A percentile compares a stretch with the other conserved stretches of the same genome.
These are phyloP conservation scores for Drosophila repletoides DNA, from an alignment of 1,140 invertebrate species.

Conservation along the genomic window DNA sequence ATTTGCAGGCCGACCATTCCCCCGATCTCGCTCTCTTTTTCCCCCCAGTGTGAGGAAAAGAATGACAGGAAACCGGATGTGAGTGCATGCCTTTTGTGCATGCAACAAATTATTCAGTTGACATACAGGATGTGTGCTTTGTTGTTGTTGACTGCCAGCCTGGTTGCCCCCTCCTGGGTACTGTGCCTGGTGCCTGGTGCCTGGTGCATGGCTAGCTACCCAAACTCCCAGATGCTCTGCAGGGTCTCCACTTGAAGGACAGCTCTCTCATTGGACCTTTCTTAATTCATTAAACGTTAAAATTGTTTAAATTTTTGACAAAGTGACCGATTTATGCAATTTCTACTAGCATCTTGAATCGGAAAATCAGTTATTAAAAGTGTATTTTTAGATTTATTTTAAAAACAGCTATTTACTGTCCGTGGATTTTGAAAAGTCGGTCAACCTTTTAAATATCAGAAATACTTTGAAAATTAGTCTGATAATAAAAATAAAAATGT, in stretches of 20 bases:
- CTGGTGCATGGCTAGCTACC: slow-evolving; percentile 31
- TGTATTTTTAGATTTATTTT: too few relatives aligned
- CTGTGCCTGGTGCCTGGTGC: slow-evolving; percentile 21
- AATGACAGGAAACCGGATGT: slow-evolving; percentile 81
- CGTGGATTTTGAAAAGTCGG: too few relatives aligned
- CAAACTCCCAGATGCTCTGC: too few relatives aligned
- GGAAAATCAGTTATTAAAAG: too few relatives aligned
- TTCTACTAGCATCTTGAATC: too few relatives aligned
- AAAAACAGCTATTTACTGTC: too few relatives aligned
- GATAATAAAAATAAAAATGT: too few relatives aligned
- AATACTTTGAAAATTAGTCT: too few relatives aligned
- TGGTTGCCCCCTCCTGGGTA: slow-evolving; percentile 8
- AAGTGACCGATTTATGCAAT: background rate
- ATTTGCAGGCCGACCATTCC: slow-evolving; percentile 49
- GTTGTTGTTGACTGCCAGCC: slow-evolving; percentile 52
- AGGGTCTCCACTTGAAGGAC: slow-evolving; percentile 9
- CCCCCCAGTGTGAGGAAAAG: slow-evolving; percentile 53
- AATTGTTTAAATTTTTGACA: slow-evolving; percentile 10
- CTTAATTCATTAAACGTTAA: slow-evolving; percentile 49
- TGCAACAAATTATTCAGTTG: slow-evolving; percentile 80
- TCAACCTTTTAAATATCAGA: too few relatives aligned
- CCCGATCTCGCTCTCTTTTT: background rate
- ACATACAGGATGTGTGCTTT: slow-evolving; percentile 79
- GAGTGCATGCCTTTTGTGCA: slow-evolving; percentile 80
- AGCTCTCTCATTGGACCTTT: background rate